Percentiles rank a stretch among this genome's conserved stretches.
Conservation (phyloP, 1,140 invertebrate genomes). For the Anastatus disparis region DNA sequence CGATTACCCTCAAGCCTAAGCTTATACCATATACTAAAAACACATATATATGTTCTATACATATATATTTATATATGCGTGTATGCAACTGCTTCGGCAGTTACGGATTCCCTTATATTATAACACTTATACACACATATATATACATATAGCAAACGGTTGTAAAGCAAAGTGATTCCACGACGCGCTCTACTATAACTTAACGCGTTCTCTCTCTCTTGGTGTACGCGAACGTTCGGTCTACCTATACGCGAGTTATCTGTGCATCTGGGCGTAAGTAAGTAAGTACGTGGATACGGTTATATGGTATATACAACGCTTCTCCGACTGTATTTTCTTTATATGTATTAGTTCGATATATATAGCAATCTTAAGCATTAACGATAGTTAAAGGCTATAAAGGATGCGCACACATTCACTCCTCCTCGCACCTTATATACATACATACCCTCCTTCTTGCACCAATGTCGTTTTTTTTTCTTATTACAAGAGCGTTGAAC, state of each 20-base stretch:
- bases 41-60: too few species aligned
- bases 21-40: background rate
- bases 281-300: constrained; percentile 41
- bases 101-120: background rate
- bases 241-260: constrained; percentile 49
- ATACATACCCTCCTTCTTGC: too few species aligned
- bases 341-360: too few species aligned
- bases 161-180: constrained; percentile 53
- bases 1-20: background rate
- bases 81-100: background rate
- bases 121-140: too few species aligned
- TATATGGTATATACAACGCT: constrained; percentile 12
- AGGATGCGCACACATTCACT: constrained; percentile 8
- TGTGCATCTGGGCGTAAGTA: constrained; percentile 51
- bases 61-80: background rate
- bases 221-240: constrained; percentile 7
- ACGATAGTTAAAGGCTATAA: constrained; percentile 2
- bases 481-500: background rate
- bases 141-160: background rate
- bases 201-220: too few species aligned
- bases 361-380: constrained; percentile 12
- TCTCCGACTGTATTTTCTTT: too few species aligned
- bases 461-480: constrained; percentile 20
- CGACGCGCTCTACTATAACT: constrained; percentile 50
- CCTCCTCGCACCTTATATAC: too few species aligned